Conservation (phyloP, 37 sponge, comb jelly and placozoan genomes). For the Aplysina aerophoba region DNA sequence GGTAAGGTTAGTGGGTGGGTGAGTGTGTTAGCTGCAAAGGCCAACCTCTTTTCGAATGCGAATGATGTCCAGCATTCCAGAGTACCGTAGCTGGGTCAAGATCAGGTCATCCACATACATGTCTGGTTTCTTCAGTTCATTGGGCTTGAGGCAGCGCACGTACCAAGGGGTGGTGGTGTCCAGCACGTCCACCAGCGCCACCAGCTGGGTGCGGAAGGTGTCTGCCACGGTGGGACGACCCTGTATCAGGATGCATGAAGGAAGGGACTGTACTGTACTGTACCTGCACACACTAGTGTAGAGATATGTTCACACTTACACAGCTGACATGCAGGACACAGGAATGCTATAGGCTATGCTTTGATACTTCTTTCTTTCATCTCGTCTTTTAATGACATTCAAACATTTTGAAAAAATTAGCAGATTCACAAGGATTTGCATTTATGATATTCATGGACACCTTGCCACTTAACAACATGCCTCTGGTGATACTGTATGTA, state of each 20-base stretch:
- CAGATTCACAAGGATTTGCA: too few species aligned
- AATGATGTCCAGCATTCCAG: conserved; percentile 94
- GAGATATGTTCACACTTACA: too few species aligned
- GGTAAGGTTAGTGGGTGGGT: too few species aligned
- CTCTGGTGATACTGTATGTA: too few species aligned
- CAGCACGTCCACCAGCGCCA: conserved; percentile 85
- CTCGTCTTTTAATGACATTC: too few species aligned
- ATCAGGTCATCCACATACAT: conserved; percentile 88
- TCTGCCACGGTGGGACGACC: conserved; percentile 92
- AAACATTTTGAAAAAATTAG: too few species aligned
- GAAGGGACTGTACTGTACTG: background rate
- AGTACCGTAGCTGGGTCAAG: conserved; percentile 89
- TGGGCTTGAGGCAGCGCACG: conserved; percentile 93
- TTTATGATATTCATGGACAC: too few species aligned
- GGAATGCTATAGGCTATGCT: too few species aligned
- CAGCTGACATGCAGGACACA: too few species aligned
- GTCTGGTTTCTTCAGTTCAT: conserved; percentile 53
- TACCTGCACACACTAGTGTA: background rate
- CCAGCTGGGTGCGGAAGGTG: conserved; percentile 90
- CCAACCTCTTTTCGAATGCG: conserved; percentile 86
- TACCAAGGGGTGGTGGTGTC: conserved; percentile 95
- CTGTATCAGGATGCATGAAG: background rate
- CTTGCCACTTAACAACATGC: too few species aligned
- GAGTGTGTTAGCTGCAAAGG: background rate
- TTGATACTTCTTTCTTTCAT: too few species aligned